Evolutionary conservation across 23 tunicate species (phyloP).

Genomic region (Trididemnum miniatum): DNA sequence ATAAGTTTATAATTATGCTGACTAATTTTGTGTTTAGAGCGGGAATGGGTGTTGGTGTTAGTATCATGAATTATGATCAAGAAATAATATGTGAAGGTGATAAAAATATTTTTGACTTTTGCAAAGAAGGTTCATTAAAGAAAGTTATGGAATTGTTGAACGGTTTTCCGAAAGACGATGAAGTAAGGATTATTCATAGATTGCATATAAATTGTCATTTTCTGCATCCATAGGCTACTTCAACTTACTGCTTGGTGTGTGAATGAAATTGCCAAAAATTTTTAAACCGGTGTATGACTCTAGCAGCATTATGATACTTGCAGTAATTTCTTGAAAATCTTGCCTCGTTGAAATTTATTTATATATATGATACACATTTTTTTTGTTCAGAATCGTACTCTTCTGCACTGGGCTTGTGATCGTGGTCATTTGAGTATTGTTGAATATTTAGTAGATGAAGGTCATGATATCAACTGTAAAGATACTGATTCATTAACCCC

Average conservation of each 20-base stretch:
- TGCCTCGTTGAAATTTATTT: too few relatives aligned
- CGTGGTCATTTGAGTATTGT: slow-evolving; percentile 64
- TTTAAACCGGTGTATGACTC: too few relatives aligned
- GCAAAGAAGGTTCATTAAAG: slow-evolving; percentile 58
- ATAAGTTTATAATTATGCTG: too few relatives aligned
- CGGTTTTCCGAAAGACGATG: slow-evolving; percentile 22
- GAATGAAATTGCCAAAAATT: too few relatives aligned
- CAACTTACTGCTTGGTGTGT: too few relatives aligned
- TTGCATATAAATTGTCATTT: too few relatives aligned
- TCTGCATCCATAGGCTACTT: too few relatives aligned
- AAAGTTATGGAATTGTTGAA: slow-evolving; percentile 23
- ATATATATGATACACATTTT: too few relatives aligned
- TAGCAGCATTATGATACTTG: too few relatives aligned
- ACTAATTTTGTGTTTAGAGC: slow-evolving; percentile 4
- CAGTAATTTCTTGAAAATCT: too few relatives aligned
- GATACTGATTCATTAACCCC: slow-evolving; percentile 64
- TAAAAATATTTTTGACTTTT: slow-evolving; percentile 63
- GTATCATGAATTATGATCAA: slow-evolving; percentile 30
- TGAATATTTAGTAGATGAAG: slow-evolving; percentile 43
- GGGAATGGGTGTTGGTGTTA: slow-evolving; percentile 63
- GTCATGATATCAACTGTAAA: slow-evolving; percentile 47
- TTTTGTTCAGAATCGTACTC: slow-evolving; percentile 53
- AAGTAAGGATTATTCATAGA: too few relatives aligned
- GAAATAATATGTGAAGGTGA: slow-evolving; percentile 26
- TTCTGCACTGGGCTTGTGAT: slow-evolving; percentile 92